Conservation (phyloP, 2,797 vertebrate genomes). For the Anomalospiza imberbis region DNA sequence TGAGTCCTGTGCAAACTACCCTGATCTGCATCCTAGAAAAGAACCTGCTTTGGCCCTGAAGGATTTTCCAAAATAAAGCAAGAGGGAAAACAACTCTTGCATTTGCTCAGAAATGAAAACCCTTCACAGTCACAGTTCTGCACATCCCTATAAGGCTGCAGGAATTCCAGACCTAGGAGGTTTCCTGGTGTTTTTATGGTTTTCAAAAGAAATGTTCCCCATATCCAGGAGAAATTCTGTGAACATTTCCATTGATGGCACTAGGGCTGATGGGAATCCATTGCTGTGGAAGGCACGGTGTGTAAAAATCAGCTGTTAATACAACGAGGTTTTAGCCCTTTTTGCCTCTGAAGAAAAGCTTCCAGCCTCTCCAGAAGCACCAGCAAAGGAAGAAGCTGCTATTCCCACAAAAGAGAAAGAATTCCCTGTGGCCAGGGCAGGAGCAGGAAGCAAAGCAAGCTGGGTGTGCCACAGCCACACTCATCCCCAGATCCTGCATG, state of each 20-base stretch:
- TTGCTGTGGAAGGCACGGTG: neutral
- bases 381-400: neutral
- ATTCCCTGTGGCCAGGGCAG: neutral
- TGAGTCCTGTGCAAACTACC: neutral
- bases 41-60: neutral
- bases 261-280: neutral
- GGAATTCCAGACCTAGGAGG: neutral
- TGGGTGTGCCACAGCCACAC: neutral
- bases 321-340: neutral
- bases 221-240: neutral
- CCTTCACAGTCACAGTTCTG: neutral
- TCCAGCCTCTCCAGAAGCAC: neutral
- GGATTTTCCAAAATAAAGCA: neutral
- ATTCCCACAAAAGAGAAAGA: neutral
- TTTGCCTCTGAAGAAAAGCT: neutral
- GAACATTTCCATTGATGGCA: neutral
- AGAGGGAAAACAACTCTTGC: neutral
- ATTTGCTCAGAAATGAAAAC: neutral
- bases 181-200: neutral
- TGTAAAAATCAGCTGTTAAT: neutral
- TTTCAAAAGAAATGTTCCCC: neutral
- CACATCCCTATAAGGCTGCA: neutral
- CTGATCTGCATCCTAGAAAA: neutral
- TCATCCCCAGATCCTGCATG: neutral
- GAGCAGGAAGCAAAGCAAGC: neutral